Percentiles rank a stretch among this genome's conserved stretches.
Conservation (phyloP, 2,797 vertebrate genomes). For the Lophius americanus region DNA sequence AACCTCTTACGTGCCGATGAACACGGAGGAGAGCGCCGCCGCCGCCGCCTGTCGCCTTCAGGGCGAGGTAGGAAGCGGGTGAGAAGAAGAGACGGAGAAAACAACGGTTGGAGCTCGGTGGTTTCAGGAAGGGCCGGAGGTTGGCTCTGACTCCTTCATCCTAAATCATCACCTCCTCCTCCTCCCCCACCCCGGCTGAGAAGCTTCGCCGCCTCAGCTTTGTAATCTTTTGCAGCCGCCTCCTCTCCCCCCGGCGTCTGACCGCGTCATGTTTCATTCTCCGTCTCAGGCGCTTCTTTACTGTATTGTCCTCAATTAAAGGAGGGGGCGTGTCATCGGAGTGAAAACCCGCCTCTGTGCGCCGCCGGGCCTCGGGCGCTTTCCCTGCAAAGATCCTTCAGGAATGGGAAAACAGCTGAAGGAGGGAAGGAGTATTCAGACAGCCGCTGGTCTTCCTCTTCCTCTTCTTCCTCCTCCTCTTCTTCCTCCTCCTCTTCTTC, state of each 20-base stretch:
- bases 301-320: constrained; percentile 68
- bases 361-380: constrained; percentile 40
- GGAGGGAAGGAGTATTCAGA: constrained; percentile 64
- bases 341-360: constrained; percentile 50
- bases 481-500: too few relatives aligned
- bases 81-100: constrained; percentile 51
- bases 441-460: not conserved
- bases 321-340: constrained; percentile 48
- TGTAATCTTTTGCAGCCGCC: constrained; percentile 39
- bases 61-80: constrained; percentile 48
- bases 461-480: too few relatives aligned
- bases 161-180: not conserved
- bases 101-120: constrained; percentile 63
- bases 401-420: constrained; percentile 55
- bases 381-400: constrained; percentile 50
- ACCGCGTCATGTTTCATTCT: constrained; percentile 43
- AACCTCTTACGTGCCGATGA: constrained; percentile 78
- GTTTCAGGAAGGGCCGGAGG: constrained; percentile 25
- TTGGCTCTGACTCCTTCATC: constrained; percentile 31
- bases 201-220: constrained; percentile 2
- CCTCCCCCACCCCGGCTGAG: not conserved
- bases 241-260: constrained; percentile 36
- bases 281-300: constrained; percentile 35
- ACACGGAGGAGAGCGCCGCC: constrained; percentile 65
- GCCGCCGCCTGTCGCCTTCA: constrained; percentile 64